Percentiles rank a stretch among this genome's conserved stretches.
Evolutionary conservation across 2,113 vertebrate species (phyloP).

Genomic region (Macrotus californicus): DNA sequence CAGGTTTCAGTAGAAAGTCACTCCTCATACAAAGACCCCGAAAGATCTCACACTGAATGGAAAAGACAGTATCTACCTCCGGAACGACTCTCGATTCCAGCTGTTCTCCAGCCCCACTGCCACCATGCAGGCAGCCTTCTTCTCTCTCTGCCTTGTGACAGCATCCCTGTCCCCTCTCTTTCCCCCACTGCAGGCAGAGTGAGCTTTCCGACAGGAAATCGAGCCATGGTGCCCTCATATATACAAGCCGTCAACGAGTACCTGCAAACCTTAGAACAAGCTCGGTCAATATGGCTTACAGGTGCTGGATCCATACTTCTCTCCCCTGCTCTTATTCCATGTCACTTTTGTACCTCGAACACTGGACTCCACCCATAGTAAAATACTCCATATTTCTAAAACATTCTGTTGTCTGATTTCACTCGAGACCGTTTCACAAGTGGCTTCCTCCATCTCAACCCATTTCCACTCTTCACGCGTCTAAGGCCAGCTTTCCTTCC

Average conservation of each 20-base stretch:
- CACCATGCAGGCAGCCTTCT: not conserved
- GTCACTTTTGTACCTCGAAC: not conserved
- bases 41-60: not conserved
- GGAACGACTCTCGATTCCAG: not conserved
- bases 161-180: not conserved
- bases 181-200: not conserved
- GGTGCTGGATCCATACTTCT: not conserved
- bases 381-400: not conserved
- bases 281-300: not conserved
- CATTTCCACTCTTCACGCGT: not conserved
- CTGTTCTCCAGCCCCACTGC: not conserved
- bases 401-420: not conserved
- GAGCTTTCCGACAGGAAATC: not conserved
- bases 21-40: not conserved
- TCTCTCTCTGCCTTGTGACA: not conserved
- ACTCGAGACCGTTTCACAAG: not conserved
- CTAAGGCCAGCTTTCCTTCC: not conserved
- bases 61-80: not conserved
- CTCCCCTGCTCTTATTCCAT: not conserved
- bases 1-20: not conserved
- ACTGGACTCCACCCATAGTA: not conserved
- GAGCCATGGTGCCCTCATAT: not conserved
- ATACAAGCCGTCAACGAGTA: not conserved
- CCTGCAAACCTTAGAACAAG: not conserved
- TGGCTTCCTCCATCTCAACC: not conserved